Conservation (phyloP, 1,140 invertebrate genomes). For the Cotesia typhae region DNA sequence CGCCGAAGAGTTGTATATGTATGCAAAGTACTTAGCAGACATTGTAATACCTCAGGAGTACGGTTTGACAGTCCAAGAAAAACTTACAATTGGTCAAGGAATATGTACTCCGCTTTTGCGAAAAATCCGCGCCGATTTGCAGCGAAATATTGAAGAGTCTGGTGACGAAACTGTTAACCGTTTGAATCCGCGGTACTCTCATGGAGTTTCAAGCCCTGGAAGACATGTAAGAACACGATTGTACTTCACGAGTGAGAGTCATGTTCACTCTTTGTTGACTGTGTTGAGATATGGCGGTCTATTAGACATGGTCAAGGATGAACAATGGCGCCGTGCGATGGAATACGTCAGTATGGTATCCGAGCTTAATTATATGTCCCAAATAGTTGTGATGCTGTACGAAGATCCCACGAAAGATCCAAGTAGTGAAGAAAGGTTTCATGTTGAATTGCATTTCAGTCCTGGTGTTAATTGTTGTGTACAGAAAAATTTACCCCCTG, state of each 20-base stretch:
- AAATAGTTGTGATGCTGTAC: slow-evolving; percentile 99
- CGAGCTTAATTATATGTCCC: slow-evolving; percentile 99
- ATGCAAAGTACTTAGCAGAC: slow-evolving; percentile 95
- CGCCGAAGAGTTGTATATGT: slow-evolving; percentile 94
- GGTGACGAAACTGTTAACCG: slow-evolving; percentile 93
- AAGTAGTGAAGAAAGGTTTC: slow-evolving; percentile 89
- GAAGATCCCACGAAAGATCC: slow-evolving; percentile 97
- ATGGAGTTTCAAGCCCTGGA: slow-evolving; percentile 97
- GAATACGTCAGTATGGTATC: slow-evolving; percentile 97
- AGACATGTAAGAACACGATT: slow-evolving; percentile 95
- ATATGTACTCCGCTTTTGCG: slow-evolving; percentile 96
- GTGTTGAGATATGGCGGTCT: slow-evolving; percentile 94
- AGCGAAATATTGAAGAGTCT: slow-evolving; percentile 89
- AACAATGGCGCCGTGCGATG: slow-evolving; percentile 98
- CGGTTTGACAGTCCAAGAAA: slow-evolving; percentile 94
- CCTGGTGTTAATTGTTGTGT: slow-evolving; percentile 96
- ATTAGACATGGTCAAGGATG: slow-evolving; percentile 88
- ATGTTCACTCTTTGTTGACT: slow-evolving; percentile 97
- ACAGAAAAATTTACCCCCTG: slow-evolving; percentile 91
- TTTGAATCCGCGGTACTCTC: slow-evolving; percentile 95
- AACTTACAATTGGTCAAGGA: slow-evolving; percentile 95
- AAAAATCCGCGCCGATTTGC: slow-evolving; percentile 95
- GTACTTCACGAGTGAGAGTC: slow-evolving; percentile 99
- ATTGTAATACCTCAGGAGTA: slow-evolving; percentile 99
- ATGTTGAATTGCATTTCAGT: slow-evolving; percentile 97